These are phyloP conservation scores for Dicyrtomina minuta DNA, from an alignment of 2,888 invertebrate species.

Conservation along the genomic window DNA sequence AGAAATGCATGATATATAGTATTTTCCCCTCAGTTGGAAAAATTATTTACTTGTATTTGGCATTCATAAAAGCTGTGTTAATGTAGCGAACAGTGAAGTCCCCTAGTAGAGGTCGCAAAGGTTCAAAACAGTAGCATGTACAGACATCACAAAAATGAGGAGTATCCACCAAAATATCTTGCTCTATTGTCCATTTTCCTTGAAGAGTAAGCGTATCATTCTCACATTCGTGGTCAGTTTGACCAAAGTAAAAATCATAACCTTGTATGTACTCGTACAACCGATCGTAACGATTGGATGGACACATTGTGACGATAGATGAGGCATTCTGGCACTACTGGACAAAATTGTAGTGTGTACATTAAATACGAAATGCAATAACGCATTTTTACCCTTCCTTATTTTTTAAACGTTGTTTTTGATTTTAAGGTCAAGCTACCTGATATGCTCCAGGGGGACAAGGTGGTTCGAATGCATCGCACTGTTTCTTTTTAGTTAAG, in stretches of 20 bases:
- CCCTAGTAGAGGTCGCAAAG: slow-evolving; percentile 15
- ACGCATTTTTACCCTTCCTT: too few relatives aligned
- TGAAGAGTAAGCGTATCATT: slow-evolving; percentile 1
- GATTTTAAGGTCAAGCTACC: slow-evolving; percentile 15
- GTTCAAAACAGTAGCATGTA: slow-evolving; percentile 35
- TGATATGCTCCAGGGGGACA: slow-evolving; percentile 31
- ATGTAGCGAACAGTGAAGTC: slow-evolving; percentile 11
- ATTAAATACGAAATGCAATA: too few relatives aligned
- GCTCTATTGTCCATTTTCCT: slow-evolving; percentile 32
- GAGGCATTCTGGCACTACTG: slow-evolving; percentile 34
- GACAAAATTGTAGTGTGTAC: too few relatives aligned
- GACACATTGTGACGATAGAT: slow-evolving; percentile 22
- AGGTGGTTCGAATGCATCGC: slow-evolving; percentile 27
- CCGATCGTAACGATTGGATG: slow-evolving; percentile 27
- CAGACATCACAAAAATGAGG: slow-evolving; percentile 37
- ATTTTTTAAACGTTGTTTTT: too few relatives aligned
- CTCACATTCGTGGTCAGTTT: slow-evolving; percentile 1
- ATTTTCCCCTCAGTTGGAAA: too few relatives aligned
- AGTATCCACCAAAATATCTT: slow-evolving; percentile 28
- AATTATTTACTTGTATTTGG: neutral
- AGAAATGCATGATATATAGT: too few relatives aligned
- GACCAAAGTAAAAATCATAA: slow-evolving; percentile 29
- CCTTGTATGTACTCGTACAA: slow-evolving; percentile 31
- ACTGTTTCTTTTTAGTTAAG: neutral
- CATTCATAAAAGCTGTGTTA: neutral